Evolutionary conservation across 2,113 vertebrate genomes (phyloP), one percentile per base, ranked within the genome.

Genomic region (Notarius lentiginosus): DNA sequence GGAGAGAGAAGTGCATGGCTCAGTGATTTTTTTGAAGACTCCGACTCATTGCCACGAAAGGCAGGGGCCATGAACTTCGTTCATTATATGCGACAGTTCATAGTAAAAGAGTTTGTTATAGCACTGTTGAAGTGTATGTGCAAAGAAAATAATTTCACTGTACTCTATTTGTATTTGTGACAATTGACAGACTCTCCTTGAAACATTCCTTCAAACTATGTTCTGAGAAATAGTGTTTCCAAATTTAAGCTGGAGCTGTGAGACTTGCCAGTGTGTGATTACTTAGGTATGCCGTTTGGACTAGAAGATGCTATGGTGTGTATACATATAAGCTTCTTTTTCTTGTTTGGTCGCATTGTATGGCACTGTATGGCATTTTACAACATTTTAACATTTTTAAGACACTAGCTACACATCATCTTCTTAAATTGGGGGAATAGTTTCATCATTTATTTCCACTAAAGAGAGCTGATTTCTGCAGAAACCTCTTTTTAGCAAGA

Each of bases 361-460:
- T 41, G 41, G 41, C 41, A 41, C 41, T 41, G 41, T 41, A 41
- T 41, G 41, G 41, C 41, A 41, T 41, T 41, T 41, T 41, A 41
- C 3, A 41, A 41, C 3, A 41, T 41, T 41, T 41, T 41, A 41
- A 65, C 61, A 65, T 15, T 2, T 34, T 14, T 41, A 30, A 14
- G 65, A 30, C 15, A 18, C 7, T 18, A 72, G 34, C 68, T 2
- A 9, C 17, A 41, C 2, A 4, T 41, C 41, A 41, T 41, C 41
- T 41, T 41, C 34, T 92, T 88, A 90, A 93, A 94, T 93, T 91
- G 84, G 84, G 41, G 80, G 82, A 84, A 81, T 55, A 47, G 86
- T 87, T 30, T 68, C 56, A 87, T 90, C 83, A 89, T 92, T 91
- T 92, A 93, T 91, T 92, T 93, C 90, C 70, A 51, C 84, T 30